Evolutionary conservation across 2,113 vertebrate genomes (phyloP).

Genomic region (zebrafish (Danio rerio)): DNA sequence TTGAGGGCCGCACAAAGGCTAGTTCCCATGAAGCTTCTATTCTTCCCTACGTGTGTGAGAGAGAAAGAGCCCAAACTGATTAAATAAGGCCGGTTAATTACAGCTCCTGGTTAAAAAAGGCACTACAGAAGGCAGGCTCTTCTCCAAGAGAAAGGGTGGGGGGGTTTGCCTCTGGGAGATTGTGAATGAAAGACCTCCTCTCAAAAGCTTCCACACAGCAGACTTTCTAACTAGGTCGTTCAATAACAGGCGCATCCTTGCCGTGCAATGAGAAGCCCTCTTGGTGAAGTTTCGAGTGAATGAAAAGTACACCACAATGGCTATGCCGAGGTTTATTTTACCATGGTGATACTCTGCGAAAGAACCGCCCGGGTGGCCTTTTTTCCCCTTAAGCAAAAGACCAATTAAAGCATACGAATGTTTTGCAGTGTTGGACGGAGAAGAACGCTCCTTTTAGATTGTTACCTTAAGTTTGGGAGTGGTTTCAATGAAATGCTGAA

Average conservation of each 20-base stretch:
- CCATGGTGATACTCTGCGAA: constrained; percentile 21
- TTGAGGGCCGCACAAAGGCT: constrained; percentile 75
- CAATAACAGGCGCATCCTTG: constrained; percentile 32
- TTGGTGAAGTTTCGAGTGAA: constrained; percentile 13
- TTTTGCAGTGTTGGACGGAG: constrained; percentile 42
- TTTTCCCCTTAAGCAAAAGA: neutral
- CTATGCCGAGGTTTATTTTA: constrained; percentile 31
- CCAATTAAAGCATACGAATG: constrained; percentile 29
- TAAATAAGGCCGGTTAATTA: constrained; percentile 78
- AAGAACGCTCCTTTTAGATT: constrained; percentile 54
- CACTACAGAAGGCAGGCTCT: constrained; percentile 67
- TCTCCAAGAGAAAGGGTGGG: constrained; percentile 36
- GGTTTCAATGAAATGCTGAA: constrained; percentile 11
- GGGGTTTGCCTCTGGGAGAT: constrained; percentile 49
- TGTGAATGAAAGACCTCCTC: constrained; percentile 34
- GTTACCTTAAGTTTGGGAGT: constrained; percentile 38
- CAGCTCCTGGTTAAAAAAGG: constrained; percentile 73
- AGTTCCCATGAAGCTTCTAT: constrained; percentile 81
- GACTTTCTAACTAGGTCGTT: constrained; percentile 44
- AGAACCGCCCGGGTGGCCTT: neutral
- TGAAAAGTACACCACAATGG: constrained; percentile 14
- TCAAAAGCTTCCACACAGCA: constrained; percentile 30
- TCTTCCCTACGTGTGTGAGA: constrained; percentile 56
- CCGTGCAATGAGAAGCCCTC: constrained; percentile 31
- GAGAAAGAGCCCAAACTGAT: constrained; percentile 68